Evolutionary conservation across 1,140 invertebrate species (phyloP).

Genomic region (Danaus plexippus): DNA sequence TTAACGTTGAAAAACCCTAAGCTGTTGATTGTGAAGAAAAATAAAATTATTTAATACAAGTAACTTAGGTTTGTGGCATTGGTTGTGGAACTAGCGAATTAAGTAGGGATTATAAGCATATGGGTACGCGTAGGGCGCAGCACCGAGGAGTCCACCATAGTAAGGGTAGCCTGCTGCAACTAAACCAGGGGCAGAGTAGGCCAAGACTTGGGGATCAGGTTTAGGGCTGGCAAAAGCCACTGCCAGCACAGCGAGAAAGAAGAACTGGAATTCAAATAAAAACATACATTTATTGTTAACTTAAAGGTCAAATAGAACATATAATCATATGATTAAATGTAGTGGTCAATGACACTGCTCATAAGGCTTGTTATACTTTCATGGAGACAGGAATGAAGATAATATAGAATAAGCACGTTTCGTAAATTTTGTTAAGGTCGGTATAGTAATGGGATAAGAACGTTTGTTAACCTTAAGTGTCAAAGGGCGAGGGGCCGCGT

Average conservation of each 20-base stretch:
- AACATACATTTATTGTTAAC: no score
- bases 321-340: no score
- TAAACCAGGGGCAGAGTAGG: slow-evolving; percentile 31
- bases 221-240: slow-evolving; percentile 69
- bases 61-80: slow-evolving; percentile 24
- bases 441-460: neutral
- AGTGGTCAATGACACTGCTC: no score
- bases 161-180: slow-evolving; percentile 34
- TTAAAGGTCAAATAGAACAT: no score
- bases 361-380: no score
- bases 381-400: no score
- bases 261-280: slow-evolving; percentile 36
- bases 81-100: slow-evolving; percentile 8
- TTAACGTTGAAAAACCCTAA: slow-evolving; percentile 3
- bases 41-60: slow-evolving; percentile 29
- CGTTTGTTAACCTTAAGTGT: neutral
- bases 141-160: slow-evolving; percentile 29
- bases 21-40: slow-evolving; percentile 9
- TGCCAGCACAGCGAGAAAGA: slow-evolving; percentile 66
- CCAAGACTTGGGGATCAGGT: slow-evolving; percentile 41
- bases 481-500: no score
- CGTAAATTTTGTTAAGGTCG: no score
- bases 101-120: slow-evolving; percentile 23
- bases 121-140: slow-evolving; percentile 32
- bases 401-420: no score